Percentiles rank a stretch among this genome's conserved stretches.
Evolutionary conservation across 2,888 invertebrate genomes (phyloP).

Genomic region (Amphipoea lucens): DNA sequence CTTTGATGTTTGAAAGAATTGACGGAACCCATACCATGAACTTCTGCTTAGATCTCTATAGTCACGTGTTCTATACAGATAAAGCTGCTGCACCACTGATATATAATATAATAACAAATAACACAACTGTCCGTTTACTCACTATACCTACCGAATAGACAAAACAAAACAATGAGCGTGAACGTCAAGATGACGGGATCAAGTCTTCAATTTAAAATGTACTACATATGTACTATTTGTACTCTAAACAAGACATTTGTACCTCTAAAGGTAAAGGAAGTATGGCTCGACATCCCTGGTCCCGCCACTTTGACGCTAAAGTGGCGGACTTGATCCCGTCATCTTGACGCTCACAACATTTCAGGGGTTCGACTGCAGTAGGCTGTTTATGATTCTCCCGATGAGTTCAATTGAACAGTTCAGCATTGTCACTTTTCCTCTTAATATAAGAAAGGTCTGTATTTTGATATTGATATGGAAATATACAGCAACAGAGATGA

Average conservation of each 20-base stretch:
- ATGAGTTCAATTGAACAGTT: not conserved
- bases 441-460: not conserved
- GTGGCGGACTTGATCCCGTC: no score
- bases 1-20: not conserved
- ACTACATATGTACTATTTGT: no score
- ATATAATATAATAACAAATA: not conserved
- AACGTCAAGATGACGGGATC: no score
- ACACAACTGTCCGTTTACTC: not conserved
- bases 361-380: not conserved
- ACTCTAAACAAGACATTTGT: no score
- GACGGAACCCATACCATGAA: not conserved
- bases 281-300: no score
- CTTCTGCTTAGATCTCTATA: not conserved
- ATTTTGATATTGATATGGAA: not conserved
- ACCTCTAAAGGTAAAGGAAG: no score
- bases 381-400: not conserved
- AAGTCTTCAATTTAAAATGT: no score
- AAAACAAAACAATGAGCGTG: not conserved
- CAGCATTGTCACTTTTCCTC: no score
- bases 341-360: not conserved
- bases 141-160: no score
- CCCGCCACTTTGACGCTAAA: no score
- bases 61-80: no score
- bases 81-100: not conserved
- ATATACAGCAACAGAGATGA: not conserved